A percentile compares a stretch with the other conserved stretches of the same genome.
Conservation (phyloP, 1,140 invertebrate genomes). For the Anagrus nilaparvatae region DNA sequence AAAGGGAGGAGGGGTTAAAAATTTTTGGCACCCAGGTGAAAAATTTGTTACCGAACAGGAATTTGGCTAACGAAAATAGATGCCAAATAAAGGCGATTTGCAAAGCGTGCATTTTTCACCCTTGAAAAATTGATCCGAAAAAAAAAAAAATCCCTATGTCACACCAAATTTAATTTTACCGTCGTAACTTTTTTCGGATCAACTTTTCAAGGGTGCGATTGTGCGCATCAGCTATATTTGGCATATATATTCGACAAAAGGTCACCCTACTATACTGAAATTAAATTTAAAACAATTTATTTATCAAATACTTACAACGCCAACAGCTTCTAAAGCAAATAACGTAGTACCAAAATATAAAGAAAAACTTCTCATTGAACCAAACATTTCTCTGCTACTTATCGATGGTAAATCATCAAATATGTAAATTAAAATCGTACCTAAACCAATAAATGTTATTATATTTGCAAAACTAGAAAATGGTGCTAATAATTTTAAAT, state of each 20-base stretch:
- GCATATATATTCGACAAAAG: not conserved
- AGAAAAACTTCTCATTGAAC: conserved; percentile 47
- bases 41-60: no score
- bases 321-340: conserved; percentile 84
- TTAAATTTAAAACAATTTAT: not conserved
- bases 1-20: no score
- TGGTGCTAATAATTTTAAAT: conserved; percentile 68
- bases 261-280: not conserved
- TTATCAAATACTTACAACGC: conserved; percentile 54
- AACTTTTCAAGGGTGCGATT: not conserved
- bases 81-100: no score
- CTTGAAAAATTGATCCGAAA: no score
- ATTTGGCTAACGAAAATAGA: no score
- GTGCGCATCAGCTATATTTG: not conserved
- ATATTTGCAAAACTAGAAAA: conserved; percentile 74
- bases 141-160: no score
- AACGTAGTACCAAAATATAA: conserved; percentile 80
- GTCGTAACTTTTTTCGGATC: no score
- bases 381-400: conserved; percentile 46
- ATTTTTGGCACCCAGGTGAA: no score
- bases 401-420: conserved; percentile 50
- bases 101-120: no score
- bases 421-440: conserved; percentile 59
- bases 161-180: no score
- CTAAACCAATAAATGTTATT: conserved; percentile 57